These are phyloP conservation scores for Hedychridium roseum DNA, from an alignment of 2,888 invertebrate genomes.

Conservation along the genomic window DNA sequence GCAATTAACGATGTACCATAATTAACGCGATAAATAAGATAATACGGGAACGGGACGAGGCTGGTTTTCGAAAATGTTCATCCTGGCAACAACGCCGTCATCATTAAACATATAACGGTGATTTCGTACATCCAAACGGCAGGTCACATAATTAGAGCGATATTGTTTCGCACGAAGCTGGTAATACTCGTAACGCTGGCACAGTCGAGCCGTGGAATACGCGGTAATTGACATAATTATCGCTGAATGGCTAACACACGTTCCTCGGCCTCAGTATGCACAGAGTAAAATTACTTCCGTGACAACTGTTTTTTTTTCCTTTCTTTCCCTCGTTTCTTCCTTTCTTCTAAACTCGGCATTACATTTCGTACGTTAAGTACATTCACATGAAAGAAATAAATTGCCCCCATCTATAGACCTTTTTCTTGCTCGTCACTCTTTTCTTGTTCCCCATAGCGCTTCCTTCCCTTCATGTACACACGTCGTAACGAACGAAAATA, in stretches of 20 bases:
- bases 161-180: constrained; percentile 34
- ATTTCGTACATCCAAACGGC: constrained; percentile 36
- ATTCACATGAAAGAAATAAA: not conserved
- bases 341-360: not conserved
- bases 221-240: constrained; percentile 43
- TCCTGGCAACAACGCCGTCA: no score
- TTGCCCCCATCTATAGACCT: not conserved
- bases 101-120: constrained; percentile 36
- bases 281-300: constrained; percentile 35
- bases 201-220: constrained; percentile 25
- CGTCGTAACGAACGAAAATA: constrained; percentile 25
- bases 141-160: constrained; percentile 37
- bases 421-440: not conserved
- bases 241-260: constrained; percentile 35
- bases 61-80: no score
- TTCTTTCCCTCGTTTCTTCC: not conserved
- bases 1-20: no score
- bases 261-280: constrained; percentile 11
- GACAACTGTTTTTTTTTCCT: no score
- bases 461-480: not conserved
- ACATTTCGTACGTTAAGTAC: not conserved
- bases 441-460: not conserved
- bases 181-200: constrained; percentile 37
- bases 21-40: no score
- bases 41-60: no score